Evolutionary conservation across 2,888 invertebrate genomes (phyloP).

Genomic region (Hypercompe scribonia): DNA sequence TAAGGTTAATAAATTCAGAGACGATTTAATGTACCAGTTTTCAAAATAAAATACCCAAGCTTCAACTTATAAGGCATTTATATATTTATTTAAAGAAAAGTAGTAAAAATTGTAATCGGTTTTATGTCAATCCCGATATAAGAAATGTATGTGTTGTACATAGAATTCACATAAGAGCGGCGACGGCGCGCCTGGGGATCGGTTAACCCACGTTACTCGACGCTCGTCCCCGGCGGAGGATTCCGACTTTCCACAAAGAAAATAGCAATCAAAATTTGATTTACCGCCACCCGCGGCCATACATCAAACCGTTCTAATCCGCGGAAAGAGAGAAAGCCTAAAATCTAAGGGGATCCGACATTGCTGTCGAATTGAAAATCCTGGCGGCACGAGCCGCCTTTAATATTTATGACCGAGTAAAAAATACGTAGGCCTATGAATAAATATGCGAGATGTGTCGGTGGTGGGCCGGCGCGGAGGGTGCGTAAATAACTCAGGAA

Average conservation of each 20-base stretch:
- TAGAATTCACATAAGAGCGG: slow-evolving; percentile 73
- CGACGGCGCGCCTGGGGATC: slow-evolving; percentile 76
- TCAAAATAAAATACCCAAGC: not conserved
- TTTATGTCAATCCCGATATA: slow-evolving; percentile 62
- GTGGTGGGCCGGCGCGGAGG: slow-evolving; percentile 30
- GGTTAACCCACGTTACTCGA: slow-evolving; percentile 82
- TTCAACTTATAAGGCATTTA: no score
- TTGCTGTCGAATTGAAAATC: slow-evolving; percentile 83
- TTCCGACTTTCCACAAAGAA: slow-evolving; percentile 84
- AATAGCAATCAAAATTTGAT: slow-evolving; percentile 87
- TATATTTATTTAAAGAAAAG: slow-evolving; percentile 7
- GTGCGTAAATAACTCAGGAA: slow-evolving; percentile 46
- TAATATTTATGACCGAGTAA: slow-evolving; percentile 82
- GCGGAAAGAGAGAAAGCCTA: slow-evolving; percentile 79
- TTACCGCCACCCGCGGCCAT: slow-evolving; percentile 85
- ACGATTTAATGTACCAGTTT: not conserved
- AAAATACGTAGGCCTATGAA: slow-evolving; percentile 77
- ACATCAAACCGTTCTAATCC: slow-evolving; percentile 84
- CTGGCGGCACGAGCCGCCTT: slow-evolving; percentile 72
- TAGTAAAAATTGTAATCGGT: slow-evolving; percentile 42
- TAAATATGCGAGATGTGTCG: slow-evolving; percentile 66
- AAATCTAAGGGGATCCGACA: slow-evolving; percentile 80
- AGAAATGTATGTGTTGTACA: slow-evolving; percentile 60
- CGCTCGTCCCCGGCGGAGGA: slow-evolving; percentile 75
- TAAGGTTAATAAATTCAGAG: not conserved